A percentile compares a stretch with the other conserved stretches of the same genome.
Evolutionary conservation across 2,113 vertebrate genomes (phyloP).

Genomic region (Pogonocichla stellata): DNA sequence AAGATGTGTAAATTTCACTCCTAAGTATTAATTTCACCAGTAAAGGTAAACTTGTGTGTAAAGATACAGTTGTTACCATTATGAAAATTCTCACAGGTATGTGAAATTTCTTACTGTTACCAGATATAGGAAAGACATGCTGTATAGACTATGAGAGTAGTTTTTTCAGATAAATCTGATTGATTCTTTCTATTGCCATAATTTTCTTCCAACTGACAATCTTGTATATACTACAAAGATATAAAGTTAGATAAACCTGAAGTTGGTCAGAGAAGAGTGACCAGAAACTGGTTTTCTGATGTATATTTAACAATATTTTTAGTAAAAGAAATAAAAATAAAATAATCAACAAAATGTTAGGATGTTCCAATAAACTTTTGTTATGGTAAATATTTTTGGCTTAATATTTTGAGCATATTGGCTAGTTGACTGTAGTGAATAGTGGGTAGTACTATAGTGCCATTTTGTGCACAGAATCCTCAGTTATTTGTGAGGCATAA

Average conservation of each 20-base stretch:
- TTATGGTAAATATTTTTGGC: neutral
- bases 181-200: neutral
- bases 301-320: neutral
- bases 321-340: neutral
- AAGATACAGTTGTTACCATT: neutral
- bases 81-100: too few species aligned
- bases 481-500: neutral
- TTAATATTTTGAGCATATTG: neutral
- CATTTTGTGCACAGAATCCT: neutral
- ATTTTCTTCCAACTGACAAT: neutral
- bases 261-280: neutral
- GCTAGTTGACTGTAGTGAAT: neutral
- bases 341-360: neutral
- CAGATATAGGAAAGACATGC: neutral
- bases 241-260: neutral
- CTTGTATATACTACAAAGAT: neutral
- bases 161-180: neutral
- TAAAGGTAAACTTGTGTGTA: neutral
- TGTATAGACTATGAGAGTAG: neutral
- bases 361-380: neutral
- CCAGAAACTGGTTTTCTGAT: neutral
- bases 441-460: neutral
- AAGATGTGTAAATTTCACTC: neutral
- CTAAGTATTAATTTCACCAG: neutral
- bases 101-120: neutral